Evolutionary conservation across 2,888 invertebrate species (phyloP), one percentile per base, ranked within the genome.

Genomic region (Sinopyrophorus schimmeli): DNA sequence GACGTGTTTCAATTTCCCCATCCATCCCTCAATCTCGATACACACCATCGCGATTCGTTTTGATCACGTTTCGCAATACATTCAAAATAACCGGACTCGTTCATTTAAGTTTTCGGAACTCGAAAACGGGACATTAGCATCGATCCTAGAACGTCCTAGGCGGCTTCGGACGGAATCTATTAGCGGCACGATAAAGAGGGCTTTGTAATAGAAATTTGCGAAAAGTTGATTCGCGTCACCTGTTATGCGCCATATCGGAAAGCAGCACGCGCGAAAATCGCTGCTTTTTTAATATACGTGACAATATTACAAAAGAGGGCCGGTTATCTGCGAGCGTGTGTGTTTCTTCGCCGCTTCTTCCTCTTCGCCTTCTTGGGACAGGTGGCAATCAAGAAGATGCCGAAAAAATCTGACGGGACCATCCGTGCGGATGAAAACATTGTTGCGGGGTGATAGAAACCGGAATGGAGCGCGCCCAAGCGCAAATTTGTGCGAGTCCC

Each of bases 401-500:
- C 6, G n/a, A 28, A 14, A 15, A 40, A 28, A 40, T 28, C 28
- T 40, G 27, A 40, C 17, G 18, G 37, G 35, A 21, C 30, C 23
- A 37, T 18, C 32, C 26, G 16, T 17, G 10, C 18, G 34, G 14
- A 18, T 27, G 24, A 26, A 21, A 20, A 40, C 24, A 23, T 44
- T 34, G 26, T 32, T 35, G 24, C 30, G 35, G 46, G 44, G 39
- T 35, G 41, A 46, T 40, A 48, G 23, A 31, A 32, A 41, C 38
- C 18, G 39, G 39, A 47, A 54, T 51, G 53, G 26, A 27, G 37
- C 42, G 44, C 53, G 53, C 43, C 27, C 55, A 53, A 42, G 49
- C 54, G 54, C 51, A 57, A 54, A 54, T 47, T 52, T 41, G 51
- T 55, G 49, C 42, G 46, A 47, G 59, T 55, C 57, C 68, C 64